These are phyloP conservation scores for Cheilosia variabilis DNA, from an alignment of 2,888 invertebrate genomes.

Conservation along the genomic window DNA sequence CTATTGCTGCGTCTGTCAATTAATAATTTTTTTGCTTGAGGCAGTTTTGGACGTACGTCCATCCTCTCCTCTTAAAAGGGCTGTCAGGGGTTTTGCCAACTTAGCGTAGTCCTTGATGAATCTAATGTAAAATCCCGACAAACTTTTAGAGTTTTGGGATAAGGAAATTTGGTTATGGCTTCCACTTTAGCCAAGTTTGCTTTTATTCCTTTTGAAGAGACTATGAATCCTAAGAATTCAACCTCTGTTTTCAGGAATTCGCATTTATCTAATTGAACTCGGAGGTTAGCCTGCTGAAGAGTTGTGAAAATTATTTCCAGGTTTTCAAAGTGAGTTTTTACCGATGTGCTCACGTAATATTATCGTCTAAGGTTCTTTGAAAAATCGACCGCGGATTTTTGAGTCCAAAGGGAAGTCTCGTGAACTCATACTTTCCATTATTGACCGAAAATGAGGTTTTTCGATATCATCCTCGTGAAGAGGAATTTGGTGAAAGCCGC, in stretches of 20 bases:
- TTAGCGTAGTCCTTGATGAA: too few species aligned
- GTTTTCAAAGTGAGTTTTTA: too few species aligned
- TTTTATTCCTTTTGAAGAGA: too few species aligned
- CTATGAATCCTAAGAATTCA: too few species aligned
- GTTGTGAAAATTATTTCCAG: too few species aligned
- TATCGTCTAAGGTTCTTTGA: constrained; percentile 4
- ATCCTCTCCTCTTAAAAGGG: background rate
- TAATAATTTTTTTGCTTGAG: constrained; percentile 9
- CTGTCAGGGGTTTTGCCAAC: background rate
- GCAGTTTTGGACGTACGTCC: constrained; percentile 2
- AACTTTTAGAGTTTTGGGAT: constrained; percentile 8
- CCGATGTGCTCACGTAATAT: constrained; percentile 1
- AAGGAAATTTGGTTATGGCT: background rate
- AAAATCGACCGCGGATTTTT: background rate
- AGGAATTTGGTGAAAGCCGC: constrained; percentile 41
- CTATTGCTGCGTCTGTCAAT: constrained; percentile 20
- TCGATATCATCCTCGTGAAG: constrained; percentile 28
- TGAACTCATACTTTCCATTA: background rate
- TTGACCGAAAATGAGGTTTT: too few species aligned
- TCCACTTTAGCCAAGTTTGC: too few species aligned
- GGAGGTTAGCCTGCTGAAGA: too few species aligned
- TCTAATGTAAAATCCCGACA: constrained; percentile 28
- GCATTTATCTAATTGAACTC: too few species aligned
- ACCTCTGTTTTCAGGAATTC: too few species aligned
- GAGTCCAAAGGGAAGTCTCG: background rate